Base-by-base conservation (phyloP, 2,113 vertebrate species). In the Camelus dromedarius region DNA sequence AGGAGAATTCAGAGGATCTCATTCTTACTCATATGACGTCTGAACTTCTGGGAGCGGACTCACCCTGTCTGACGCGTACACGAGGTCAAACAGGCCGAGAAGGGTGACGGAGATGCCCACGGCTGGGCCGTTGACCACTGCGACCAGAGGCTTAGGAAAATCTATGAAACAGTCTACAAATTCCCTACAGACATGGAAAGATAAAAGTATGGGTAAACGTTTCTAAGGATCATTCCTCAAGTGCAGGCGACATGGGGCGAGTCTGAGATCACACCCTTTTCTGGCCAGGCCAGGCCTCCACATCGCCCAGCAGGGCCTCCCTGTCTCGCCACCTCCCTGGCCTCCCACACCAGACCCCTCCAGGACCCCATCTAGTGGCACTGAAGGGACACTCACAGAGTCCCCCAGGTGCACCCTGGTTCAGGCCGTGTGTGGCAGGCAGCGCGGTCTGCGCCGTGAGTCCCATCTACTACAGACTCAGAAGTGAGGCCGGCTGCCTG, bases 101-200 rank as follows among this genome's bases (percentile, higher is more conserved):
- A 99, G 0, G 0, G 99, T 99, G 81, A 99, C 99, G 0, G 98
- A 92, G 48, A 99, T 97, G 8, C 99, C 99, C 70, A 99, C 54
- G 20, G 99, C 99, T 16, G 99, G 99, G 2, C 99, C 99, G 3
- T 99, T 99, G 35, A 99, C 97, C 76, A 99, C 96, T 14, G 98
- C 99, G 80, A 99, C 82, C 91, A 99, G 98, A 48, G 99, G 99
- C 91, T 99, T 99, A 10, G 99, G 99, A 73, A 99, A 99, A 97
- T 99, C 99, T 56, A 99, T 99, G 94, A 99, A 99, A 20, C 93
- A 86, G 32, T 5, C 96, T 56, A 99, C 98, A 22, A 99, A 99
- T 0, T 97, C 82, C 90, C 99, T 99, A 96, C 4, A 96, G 94
- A n/a, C 89, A 94, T 26, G 85, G 70, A 60, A 89, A 91, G 18